Evolutionary conservation across 2,797 vertebrate species (phyloP).

Genomic region (Etheostoma nigrum): DNA sequence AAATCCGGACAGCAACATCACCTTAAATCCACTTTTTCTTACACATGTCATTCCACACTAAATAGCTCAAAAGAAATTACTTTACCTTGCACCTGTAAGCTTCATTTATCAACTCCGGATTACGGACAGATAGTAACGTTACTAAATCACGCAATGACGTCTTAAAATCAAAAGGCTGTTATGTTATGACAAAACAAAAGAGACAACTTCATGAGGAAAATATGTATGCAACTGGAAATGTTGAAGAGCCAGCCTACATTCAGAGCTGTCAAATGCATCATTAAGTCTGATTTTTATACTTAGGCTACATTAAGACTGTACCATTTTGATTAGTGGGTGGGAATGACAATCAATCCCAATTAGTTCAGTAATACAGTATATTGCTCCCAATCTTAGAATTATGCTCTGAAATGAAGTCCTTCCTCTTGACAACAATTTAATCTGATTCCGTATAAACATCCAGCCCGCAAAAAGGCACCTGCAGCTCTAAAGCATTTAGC

Average conservation of each 20-base stretch:
- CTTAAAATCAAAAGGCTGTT: conserved; percentile 11
- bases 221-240: background rate
- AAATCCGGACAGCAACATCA: conserved; percentile 44
- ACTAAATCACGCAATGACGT: conserved; percentile 26
- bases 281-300: background rate
- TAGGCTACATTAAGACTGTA: no score
- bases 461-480: conserved; percentile 33
- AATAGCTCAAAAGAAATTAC: conserved; percentile 30
- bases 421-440: conserved; percentile 33
- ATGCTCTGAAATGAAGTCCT: conserved; percentile 16
- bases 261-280: conserved; percentile 12
- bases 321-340: no score
- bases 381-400: conserved; percentile 1
- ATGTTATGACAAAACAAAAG: background rate
- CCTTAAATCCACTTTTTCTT: conserved; percentile 29
- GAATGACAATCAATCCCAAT: background rate
- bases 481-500: conserved; percentile 40
- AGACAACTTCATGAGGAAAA: background rate
- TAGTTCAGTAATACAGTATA: background rate
- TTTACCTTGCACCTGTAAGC: conserved; percentile 23
- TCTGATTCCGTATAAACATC: conserved; percentile 29
- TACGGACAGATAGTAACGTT: conserved; percentile 29
- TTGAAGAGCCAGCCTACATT: conserved; percentile 2
- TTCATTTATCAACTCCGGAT: conserved; percentile 42
- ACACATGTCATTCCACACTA: conserved; percentile 11